These are phyloP conservation scores for Amphipoea lucens DNA, from an alignment of 2,888 invertebrate species.

Conservation along the genomic window DNA sequence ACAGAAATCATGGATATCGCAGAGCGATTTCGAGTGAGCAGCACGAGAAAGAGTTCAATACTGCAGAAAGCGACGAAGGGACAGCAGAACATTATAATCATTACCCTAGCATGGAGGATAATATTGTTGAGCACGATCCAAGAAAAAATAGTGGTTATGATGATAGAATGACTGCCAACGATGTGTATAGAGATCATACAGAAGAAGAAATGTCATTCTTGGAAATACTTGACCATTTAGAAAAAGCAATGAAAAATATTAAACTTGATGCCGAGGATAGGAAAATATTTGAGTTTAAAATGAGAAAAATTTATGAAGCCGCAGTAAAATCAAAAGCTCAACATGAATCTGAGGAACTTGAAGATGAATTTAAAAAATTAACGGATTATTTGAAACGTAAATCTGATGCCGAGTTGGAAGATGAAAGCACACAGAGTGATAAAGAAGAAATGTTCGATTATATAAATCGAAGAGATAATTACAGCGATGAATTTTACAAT, in stretches of 20 bases:
- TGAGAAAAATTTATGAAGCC: slow-evolving; percentile 51
- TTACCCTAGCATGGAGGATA: slow-evolving; percentile 19
- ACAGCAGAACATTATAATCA: slow-evolving; percentile 18
- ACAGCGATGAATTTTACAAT: slow-evolving; percentile 16
- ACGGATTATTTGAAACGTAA: slow-evolving; percentile 35
- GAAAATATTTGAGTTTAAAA: slow-evolving; percentile 44
- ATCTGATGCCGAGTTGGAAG: slow-evolving; percentile 1
- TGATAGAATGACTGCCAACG: background rate
- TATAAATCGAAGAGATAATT: slow-evolving; percentile 13
- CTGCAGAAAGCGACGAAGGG: slow-evolving; percentile 4
- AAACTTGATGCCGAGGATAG: slow-evolving; percentile 35
- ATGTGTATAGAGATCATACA: background rate
- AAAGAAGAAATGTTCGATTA: slow-evolving; percentile 11
- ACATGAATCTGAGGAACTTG: slow-evolving; percentile 21
- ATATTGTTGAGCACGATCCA: background rate
- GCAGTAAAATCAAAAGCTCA: slow-evolving; percentile 24
- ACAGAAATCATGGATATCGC: background rate
- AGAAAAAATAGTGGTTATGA: slow-evolving; percentile 8
- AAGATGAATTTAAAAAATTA: slow-evolving; percentile 36
- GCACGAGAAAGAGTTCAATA: background rate
- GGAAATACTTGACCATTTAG: slow-evolving; percentile 40
- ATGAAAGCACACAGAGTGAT: slow-evolving; percentile 3
- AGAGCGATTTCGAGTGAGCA: background rate
- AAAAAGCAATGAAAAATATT: slow-evolving; percentile 38
- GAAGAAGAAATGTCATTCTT: slow-evolving; percentile 33